Evolutionary conservation across 2,888 invertebrate genomes (phyloP).

Genomic region (Harpagoxenus sublaevis): DNA sequence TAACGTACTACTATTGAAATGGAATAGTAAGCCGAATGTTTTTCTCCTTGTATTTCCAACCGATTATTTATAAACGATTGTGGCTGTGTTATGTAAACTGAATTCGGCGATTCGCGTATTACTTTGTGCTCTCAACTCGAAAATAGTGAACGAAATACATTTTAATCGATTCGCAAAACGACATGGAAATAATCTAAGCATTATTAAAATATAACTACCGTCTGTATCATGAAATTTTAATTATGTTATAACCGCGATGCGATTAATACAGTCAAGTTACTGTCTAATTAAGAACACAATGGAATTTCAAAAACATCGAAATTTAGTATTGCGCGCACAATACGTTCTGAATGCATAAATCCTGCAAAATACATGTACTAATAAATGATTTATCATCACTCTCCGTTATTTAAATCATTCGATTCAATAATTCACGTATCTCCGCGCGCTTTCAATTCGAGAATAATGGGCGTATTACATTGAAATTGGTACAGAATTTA

Average conservation of each 20-base stretch:
- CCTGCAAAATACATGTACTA: neutral
- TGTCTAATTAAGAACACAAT: neutral
- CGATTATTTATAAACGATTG: neutral
- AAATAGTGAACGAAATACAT: neutral
- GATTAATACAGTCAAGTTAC: constrained; percentile 8
- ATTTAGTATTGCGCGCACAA: neutral
- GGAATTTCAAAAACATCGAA: constrained; percentile 7
- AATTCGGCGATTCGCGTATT: neutral
- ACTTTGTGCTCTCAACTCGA: too few species aligned
- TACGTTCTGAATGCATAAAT: constrained; percentile 6
- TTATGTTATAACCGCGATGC: neutral
- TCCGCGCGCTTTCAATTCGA: neutral
- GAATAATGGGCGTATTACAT: neutral
- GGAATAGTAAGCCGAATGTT: neutral
- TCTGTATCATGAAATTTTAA: neutral
- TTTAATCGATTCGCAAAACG: neutral
- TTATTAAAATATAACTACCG: neutral
- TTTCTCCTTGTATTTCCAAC: neutral
- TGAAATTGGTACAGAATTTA: neutral
- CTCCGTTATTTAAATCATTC: neutral
- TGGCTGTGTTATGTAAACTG: neutral
- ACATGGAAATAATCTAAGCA: neutral
- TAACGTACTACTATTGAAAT: constrained; percentile 7
- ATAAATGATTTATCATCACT: neutral
- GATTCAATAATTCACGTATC: neutral